Percentiles rank a stretch among this genome's conserved stretches.
These are phyloP conservation scores for Drosophila affinis DNA, from an alignment of 2,888 invertebrate genomes.

Conservation along the genomic window DNA sequence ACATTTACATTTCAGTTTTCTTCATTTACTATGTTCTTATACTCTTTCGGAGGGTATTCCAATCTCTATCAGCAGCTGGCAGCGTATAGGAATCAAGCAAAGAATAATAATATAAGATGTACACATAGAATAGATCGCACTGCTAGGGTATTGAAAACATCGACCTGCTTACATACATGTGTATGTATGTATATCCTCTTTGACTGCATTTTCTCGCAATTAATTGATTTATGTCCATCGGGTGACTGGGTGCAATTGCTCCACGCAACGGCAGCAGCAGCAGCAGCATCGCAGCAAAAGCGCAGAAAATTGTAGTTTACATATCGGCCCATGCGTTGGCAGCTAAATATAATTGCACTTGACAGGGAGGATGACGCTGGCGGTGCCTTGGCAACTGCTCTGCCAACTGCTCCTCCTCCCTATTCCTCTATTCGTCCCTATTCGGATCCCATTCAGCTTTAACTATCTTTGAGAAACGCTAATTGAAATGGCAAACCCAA, in stretches of 20 bases:
- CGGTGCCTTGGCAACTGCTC: constrained; percentile 13
- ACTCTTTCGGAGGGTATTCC: background rate
- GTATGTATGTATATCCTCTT: fast-evolving
- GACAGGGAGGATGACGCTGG: constrained; percentile 18
- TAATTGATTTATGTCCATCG: constrained; percentile 47
- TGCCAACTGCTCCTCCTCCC: background rate
- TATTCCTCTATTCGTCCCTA: no score
- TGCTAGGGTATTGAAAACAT: background rate
- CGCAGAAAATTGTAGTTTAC: constrained; percentile 5
- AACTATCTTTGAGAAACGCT: constrained; percentile 64
- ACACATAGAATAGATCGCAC: background rate
- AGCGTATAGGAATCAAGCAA: no score
- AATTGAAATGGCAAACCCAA: constrained; percentile 62
- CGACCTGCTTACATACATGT: background rate
- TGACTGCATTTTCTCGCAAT: constrained; percentile 49
- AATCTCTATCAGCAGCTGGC: background rate
- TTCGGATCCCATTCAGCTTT: constrained; percentile 34
- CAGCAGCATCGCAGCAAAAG: background rate
- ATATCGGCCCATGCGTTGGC: constrained; percentile 52
- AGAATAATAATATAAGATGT: no score
- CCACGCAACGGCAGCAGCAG: background rate
- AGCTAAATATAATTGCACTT: constrained; percentile 61
- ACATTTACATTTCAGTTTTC: constrained; percentile 42
- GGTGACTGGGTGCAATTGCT: constrained; percentile 38
- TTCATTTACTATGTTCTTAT: background rate